These are phyloP conservation scores for Anastatus disparis DNA, from an alignment of 1,140 invertebrate species.

Conservation along the genomic window DNA sequence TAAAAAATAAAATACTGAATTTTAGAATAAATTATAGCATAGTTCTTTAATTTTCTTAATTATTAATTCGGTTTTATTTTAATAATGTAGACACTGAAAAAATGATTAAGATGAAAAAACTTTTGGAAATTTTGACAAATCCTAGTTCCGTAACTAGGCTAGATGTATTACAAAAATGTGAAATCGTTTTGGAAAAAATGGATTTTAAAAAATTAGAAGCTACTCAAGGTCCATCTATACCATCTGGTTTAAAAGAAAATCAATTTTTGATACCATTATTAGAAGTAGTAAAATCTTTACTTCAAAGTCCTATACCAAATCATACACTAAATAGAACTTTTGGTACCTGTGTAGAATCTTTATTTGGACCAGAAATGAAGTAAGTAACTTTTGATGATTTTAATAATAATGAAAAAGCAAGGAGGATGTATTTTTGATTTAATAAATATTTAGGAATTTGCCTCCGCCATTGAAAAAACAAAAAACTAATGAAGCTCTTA, in stretches of 20 bases:
- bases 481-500: slow-evolving; percentile 73
- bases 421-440: no score
- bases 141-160: slow-evolving; percentile 86
- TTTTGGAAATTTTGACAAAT: slow-evolving; percentile 90
- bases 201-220: slow-evolving; percentile 79
- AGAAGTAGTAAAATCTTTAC: slow-evolving; percentile 82
- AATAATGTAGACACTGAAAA: slow-evolving; percentile 85
- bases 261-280: slow-evolving; percentile 84
- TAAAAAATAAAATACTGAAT: slow-evolving; percentile 5
- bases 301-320: slow-evolving; percentile 87
- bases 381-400: slow-evolving; percentile 52
- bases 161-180: slow-evolving; percentile 92
- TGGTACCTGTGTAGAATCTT: slow-evolving; percentile 86
- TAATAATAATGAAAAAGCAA: slow-evolving; percentile 1
- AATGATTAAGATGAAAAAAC: slow-evolving; percentile 89
- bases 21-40: no score
- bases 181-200: slow-evolving; percentile 85
- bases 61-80: slow-evolving; percentile 28
- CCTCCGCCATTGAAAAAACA: slow-evolving; percentile 76
- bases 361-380: slow-evolving; percentile 88
- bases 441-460: slow-evolving; percentile 73
- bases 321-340: slow-evolving; percentile 92
- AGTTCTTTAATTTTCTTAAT: no score
- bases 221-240: slow-evolving; percentile 61
- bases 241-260: slow-evolving; percentile 71